These are phyloP conservation scores for Dugesia japonica DNA, from an alignment of 2,888 invertebrate species.

Conservation along the genomic window DNA sequence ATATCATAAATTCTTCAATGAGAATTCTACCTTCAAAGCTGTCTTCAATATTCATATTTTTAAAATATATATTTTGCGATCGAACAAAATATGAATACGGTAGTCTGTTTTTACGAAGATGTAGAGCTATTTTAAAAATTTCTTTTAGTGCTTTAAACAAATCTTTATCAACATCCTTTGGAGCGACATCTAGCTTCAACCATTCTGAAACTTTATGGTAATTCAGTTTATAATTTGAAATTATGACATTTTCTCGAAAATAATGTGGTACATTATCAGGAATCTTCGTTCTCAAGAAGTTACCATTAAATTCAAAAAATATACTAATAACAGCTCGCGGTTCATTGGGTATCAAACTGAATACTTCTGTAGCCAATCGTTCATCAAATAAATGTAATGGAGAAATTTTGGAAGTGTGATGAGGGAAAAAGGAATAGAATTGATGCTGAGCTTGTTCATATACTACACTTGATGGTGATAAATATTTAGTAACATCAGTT, in stretches of 20 bases:
- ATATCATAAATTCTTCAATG: neutral
- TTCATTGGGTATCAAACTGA: neutral
- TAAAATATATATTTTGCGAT: neutral
- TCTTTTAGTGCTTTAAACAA: neutral
- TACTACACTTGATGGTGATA: neutral
- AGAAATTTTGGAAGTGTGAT: too few species aligned
- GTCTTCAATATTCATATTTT: neutral
- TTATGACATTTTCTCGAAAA: neutral
- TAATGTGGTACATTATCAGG: neutral
- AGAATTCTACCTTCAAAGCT: neutral
- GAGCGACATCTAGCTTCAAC: neutral
- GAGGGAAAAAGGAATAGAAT: neutral
- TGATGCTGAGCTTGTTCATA: neutral
- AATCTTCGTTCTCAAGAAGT: too few species aligned
- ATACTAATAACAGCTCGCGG: conserved; percentile 5
- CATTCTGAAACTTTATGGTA: neutral
- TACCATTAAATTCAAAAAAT: neutral
- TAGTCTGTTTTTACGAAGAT: neutral
- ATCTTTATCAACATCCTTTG: neutral
- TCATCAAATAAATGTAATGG: neutral
- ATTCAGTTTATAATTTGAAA: neutral
- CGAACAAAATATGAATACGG: neutral
- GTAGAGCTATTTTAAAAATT: neutral
- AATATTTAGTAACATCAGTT: neutral
- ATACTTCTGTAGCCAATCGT: neutral